These are phyloP conservation scores for Sarcophaga caerulescens DNA, from an alignment of 2,888 invertebrate species.

Conservation along the genomic window DNA sequence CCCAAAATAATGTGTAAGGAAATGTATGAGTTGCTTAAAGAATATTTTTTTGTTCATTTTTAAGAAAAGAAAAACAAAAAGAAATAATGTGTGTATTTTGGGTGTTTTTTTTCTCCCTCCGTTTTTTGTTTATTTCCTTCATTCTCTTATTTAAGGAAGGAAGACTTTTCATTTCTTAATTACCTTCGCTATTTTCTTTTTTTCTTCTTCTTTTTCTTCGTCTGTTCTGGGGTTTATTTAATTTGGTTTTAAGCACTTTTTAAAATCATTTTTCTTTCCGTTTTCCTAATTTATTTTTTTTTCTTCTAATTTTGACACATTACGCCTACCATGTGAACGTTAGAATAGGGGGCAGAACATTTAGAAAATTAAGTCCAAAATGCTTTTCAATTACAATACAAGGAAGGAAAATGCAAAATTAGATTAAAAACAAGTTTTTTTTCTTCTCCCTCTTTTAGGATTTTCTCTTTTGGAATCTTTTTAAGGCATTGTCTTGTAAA, in stretches of 20 bases:
- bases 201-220: neutral
- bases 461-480: too few relatives aligned
- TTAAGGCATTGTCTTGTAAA: neutral
- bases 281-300: constrained; percentile 1
- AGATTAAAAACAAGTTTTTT: neutral
- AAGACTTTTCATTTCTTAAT: constrained; percentile 41
- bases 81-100: too few relatives aligned
- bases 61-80: too few relatives aligned
- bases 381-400: constrained; percentile 3
- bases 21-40: too few relatives aligned
- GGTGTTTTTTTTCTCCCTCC: too few relatives aligned
- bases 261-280: constrained; percentile 37
- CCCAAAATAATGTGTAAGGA: too few relatives aligned
- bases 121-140: neutral
- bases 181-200: constrained; percentile 13
- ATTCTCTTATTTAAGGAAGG: neutral
- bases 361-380: constrained; percentile 22
- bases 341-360: neutral
- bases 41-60: too few relatives aligned
- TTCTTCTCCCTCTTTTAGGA: too few relatives aligned
- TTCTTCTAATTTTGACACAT: constrained; percentile 1
- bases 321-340: constrained; percentile 22
- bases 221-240: constrained; percentile 16
- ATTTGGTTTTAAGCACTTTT: constrained; percentile 46
- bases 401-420: constrained; percentile 23